phyloP scores from a whole-genome alignment of 1,140 invertebrate species.

The Macrosteles quadrilineatus region DNA sequence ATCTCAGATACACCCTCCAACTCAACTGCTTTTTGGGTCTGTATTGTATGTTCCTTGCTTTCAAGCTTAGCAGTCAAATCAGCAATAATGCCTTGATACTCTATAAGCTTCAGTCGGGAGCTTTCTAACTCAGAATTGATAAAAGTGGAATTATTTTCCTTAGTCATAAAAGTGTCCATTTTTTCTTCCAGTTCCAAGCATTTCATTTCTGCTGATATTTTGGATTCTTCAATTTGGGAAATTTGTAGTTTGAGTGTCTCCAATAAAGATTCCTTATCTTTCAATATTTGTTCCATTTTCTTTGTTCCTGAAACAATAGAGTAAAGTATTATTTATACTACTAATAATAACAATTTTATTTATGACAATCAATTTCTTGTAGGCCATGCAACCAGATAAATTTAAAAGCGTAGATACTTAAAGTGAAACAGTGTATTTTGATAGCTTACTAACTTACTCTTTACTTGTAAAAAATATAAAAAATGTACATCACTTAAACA shows the following conservation, averaged over 20 bases:
- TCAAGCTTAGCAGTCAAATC: conserved; percentile 15
- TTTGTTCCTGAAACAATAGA: conserved; percentile 47
- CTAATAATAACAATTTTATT: no score
- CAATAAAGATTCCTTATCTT: conserved; percentile 44
- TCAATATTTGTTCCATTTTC: conserved; percentile 49
- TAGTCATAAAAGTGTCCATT: conserved; percentile 47
- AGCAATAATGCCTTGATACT: conserved; percentile 13
- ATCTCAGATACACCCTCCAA: conserved; percentile 44
- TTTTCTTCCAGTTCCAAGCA: conserved; percentile 39
- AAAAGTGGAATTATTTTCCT: conserved; percentile 51
- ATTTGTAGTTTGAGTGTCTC: conserved; percentile 50
- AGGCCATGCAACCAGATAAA: neutral
- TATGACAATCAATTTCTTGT: no score
- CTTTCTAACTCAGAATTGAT: conserved; percentile 43
- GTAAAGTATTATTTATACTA: conserved; percentile 8
- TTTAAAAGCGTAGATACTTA: neutral
- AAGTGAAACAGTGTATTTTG: neutral
- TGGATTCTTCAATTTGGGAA: conserved; percentile 35
- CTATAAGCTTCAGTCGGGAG: neutral
- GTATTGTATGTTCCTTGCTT: neutral
- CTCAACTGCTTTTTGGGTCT: neutral
- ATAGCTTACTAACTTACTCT: neutral
- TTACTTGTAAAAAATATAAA: neutral
- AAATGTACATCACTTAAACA: no score
- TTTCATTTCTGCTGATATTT: conserved; percentile 40